phyloP scores from a whole-genome alignment of 2,797 vertebrate species.

The Pseudochirops corinnae region DNA sequence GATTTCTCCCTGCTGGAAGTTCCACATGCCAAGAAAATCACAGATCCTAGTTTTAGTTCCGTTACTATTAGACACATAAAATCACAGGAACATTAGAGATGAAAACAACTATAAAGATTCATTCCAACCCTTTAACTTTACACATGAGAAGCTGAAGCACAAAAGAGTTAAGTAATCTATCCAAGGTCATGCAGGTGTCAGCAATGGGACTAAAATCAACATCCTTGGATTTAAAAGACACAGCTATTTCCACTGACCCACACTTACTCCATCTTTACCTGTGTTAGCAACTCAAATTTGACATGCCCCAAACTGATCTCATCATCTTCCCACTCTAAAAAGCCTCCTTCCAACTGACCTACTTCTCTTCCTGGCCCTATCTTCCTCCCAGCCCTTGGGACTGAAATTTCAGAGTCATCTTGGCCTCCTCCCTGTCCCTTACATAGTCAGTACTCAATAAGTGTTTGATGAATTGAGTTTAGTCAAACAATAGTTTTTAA shows the following conservation, averaged over 20 bases:
- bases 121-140: neutral
- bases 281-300: neutral
- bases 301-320: neutral
- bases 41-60: neutral
- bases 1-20: neutral
- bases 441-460: neutral
- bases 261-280: neutral
- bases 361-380: neutral
- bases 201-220: neutral
- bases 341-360: neutral
- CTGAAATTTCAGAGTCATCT: neutral
- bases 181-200: neutral
- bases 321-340: neutral
- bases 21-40: neutral
- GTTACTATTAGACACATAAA: neutral
- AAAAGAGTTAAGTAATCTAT: neutral
- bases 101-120: neutral
- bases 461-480: conserved; percentile 11
- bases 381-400: neutral
- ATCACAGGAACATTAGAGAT: neutral
- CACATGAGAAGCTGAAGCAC: neutral
- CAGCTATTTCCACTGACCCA: neutral
- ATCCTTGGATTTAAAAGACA: neutral
- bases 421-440: neutral
- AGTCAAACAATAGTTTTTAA: conserved; percentile 7